Evolutionary conservation across 2,888 invertebrate species (phyloP), one percentile per base, ranked within the genome.

Genomic region (Homarus gammarus): DNA sequence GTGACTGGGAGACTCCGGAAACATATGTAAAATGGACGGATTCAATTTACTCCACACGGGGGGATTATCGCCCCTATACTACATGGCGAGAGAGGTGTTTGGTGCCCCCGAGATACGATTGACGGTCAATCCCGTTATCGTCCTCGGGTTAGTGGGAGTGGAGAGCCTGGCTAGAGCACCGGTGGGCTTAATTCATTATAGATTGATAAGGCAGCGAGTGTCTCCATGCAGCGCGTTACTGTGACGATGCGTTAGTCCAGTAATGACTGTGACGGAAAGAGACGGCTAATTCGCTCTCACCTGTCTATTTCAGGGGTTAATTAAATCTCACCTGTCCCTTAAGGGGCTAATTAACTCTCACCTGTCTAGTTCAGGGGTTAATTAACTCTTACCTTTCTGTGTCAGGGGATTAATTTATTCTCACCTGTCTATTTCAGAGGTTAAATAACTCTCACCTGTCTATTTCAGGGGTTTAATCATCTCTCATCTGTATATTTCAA

Each of bases 1-100:
- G 51, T 51, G 70, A 44, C 83, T 72, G 72, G 5, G 38, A 18
- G 33, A 18, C 38, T 44, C 27, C 31, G 36, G 44, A 70, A 72
- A 72, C 72, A 51, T 72, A 83, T 83, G 83, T 72, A 83, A 83
- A 83, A 83, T 70, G 70, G 83, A 72, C 83, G 70, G 70, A 72
- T 72, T 83, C 72, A 72, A 72, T 72, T 70, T 72, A 44, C 31
- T 44, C 12, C 18, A n/a, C 27, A 51, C 72, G 40, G 38, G 70
- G 49, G 83, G 64, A 51, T 51, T 51, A 33, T n/a, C 49, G 51
- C 51, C 83, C 72, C 72, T 51, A n/a, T 3, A 27, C 6, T 8
- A 18, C 36, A 12, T 33, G n/a, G 31, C 15, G 12, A 27, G 72
- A 49, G n/a, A 83, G 49, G 44, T 33, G 6, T 10, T 12, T 5